Evolutionary conservation across 2,797 vertebrate species (phyloP).

Genomic region (Galaxias olidus): DNA sequence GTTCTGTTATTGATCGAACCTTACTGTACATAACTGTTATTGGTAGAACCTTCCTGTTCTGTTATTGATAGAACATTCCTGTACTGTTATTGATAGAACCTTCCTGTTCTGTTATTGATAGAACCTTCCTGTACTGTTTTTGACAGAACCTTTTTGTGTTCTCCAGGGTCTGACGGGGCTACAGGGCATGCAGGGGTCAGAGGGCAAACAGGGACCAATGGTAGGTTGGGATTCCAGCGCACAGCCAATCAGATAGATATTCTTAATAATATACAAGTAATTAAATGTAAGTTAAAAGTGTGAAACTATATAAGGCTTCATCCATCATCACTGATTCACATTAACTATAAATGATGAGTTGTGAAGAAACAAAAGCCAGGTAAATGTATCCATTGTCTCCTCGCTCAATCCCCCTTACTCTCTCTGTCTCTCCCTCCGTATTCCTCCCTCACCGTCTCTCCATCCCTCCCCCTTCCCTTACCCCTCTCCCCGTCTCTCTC

Average conservation of each 20-base stretch:
- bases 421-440: slow-evolving; percentile 4
- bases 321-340: too few species aligned
- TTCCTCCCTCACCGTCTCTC: neutral
- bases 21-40: neutral
- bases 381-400: too few species aligned
- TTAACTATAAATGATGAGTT: too few species aligned
- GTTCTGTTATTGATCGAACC: neutral
- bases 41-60: neutral
- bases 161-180: slow-evolving; percentile 92
- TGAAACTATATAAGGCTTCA: too few species aligned
- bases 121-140: too few species aligned
- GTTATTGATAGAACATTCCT: too few species aligned
- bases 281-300: too few species aligned
- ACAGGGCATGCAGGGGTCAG: slow-evolving; percentile 87
- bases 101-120: too few species aligned
- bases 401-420: neutral
- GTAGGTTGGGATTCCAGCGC: slow-evolving; percentile 63
- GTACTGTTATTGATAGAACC: too few species aligned
- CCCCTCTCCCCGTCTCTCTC: neutral
- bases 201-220: slow-evolving; percentile 93
- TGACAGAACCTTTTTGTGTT: slow-evolving; percentile 29
- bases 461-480: neutral
- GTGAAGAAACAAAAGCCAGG: too few species aligned
- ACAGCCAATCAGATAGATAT: neutral
- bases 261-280: too few species aligned